phyloP scores from a whole-genome alignment of 2,797 vertebrate genomes.

The Melanotaenia trifasciata region DNA sequence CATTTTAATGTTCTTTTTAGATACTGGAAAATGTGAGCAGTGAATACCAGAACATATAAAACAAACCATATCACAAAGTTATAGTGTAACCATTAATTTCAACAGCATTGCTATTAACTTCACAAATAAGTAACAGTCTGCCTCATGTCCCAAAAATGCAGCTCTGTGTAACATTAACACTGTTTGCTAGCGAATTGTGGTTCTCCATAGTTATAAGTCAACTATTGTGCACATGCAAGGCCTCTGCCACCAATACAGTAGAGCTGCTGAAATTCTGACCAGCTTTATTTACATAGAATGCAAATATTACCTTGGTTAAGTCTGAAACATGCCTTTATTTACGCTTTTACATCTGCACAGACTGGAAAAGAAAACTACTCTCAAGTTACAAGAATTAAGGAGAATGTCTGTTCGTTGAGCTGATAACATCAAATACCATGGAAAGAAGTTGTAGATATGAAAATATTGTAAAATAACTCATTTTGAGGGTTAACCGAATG shows the following conservation, averaged over 20 bases:
- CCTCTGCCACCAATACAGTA: conserved; percentile 21
- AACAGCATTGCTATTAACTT: not conserved
- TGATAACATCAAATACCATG: not conserved
- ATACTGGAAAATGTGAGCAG: not conserved
- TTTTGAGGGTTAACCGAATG: not conserved
- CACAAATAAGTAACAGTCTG: conserved; percentile 6
- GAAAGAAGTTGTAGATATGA: conserved; percentile 1
- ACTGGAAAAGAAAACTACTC: conserved; percentile 9
- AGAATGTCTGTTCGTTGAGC: not conserved
- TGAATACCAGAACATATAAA: not conserved
- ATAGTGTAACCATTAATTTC: not conserved
- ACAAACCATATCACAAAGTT: not conserved
- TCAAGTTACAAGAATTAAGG: conserved; percentile 19
- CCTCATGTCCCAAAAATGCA: conserved; percentile 6
- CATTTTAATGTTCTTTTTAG: not conserved
- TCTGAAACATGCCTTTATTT: conserved; percentile 56
- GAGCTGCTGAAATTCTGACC: conserved; percentile 38
- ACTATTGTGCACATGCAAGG: conserved; percentile 17
- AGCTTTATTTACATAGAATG: conserved; percentile 67
- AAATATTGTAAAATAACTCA: not conserved
- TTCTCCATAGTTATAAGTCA: conserved; percentile 21
- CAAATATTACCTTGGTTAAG: conserved; percentile 54
- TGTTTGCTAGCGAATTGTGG: conserved; percentile 5
- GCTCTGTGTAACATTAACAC: conserved; percentile 10
- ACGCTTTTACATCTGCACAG: conserved; percentile 14